Percentiles rank a stretch among this genome's conserved stretches.
Evolutionary conservation across 37 sponge, comb jelly and placozoan species (phyloP).

Genomic region (Geodia barretti): DNA sequence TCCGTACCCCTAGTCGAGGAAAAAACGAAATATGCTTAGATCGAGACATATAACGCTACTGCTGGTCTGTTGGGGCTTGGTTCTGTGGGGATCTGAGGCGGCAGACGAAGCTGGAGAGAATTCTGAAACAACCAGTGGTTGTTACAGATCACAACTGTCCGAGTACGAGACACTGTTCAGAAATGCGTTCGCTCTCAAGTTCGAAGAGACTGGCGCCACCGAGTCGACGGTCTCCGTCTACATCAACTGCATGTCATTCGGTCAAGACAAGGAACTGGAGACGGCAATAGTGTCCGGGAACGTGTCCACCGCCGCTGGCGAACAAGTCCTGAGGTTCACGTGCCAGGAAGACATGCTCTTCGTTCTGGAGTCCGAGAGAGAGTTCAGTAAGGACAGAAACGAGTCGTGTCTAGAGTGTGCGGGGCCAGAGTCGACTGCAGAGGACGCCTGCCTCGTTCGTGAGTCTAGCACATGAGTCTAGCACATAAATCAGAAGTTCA

Average conservation of each 20-base stretch:
- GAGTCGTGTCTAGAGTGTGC: slow-evolving; percentile 8
- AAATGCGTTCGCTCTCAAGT: neutral
- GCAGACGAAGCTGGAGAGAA: neutral
- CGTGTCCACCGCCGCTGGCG: neutral
- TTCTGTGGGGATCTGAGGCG: no score
- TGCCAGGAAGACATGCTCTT: neutral
- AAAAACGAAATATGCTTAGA: no score
- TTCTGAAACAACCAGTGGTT: neutral
- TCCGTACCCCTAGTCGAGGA: no score
- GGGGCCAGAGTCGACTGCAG: neutral
- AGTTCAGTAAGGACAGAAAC: neutral
- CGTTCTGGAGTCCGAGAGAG: neutral
- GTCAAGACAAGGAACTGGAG: neutral
- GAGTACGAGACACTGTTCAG: neutral
- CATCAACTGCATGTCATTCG: slow-evolving; percentile 42
- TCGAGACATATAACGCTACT: no score
- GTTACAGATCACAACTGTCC: neutral
- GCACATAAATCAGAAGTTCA: neutral
- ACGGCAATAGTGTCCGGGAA: slow-evolving; percentile 1
- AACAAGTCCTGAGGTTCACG: neutral
- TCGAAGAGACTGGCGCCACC: neutral
- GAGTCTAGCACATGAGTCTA: slow-evolving; percentile 5
- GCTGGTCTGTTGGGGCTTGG: no score
- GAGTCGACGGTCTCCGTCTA: neutral
- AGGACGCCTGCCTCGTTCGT: slow-evolving; percentile 2